Evolutionary conservation across 2,888 invertebrate species (phyloP).

Genomic region (Pachymerium ferrugineum): DNA sequence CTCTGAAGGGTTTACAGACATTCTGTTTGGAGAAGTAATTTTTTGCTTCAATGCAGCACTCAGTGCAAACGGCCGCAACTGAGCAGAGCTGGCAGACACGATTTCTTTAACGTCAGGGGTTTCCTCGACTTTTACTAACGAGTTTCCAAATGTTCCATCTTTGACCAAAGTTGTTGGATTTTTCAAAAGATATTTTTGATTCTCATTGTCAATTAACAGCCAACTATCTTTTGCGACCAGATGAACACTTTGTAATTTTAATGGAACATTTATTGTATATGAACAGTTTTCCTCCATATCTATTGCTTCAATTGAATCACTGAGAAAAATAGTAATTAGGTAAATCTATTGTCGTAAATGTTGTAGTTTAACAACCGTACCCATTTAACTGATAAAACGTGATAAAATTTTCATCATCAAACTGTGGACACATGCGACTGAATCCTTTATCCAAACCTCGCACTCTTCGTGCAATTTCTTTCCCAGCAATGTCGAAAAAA

Average conservation of each 20-base stretch:
- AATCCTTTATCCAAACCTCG: constrained; percentile 13
- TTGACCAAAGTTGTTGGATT: not conserved
- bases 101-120: not conserved
- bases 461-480: constrained; percentile 30
- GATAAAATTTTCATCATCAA: not conserved
- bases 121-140: not conserved
- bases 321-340: not conserved
- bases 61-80: not conserved
- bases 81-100: not conserved
- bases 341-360: not conserved
- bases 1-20: constrained; percentile 47
- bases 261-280: constrained; percentile 46
- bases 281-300: constrained; percentile 43
- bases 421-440: constrained; percentile 14
- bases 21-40: constrained; percentile 50
- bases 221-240: constrained; percentile 44
- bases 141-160: not conserved
- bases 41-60: constrained; percentile 44
- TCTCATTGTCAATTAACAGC: constrained; percentile 46
- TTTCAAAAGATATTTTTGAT: constrained; percentile 37
- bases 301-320: constrained; percentile 36
- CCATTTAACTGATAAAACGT: constrained; percentile 41
- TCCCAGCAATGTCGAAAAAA: constrained; percentile 37
- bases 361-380: not conserved
- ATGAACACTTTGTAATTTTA: constrained; percentile 44